Evolutionary conservation across 2,113 vertebrate species (phyloP), one percentile per base, ranked within the genome.

Genomic region (Petromus typicus): DNA sequence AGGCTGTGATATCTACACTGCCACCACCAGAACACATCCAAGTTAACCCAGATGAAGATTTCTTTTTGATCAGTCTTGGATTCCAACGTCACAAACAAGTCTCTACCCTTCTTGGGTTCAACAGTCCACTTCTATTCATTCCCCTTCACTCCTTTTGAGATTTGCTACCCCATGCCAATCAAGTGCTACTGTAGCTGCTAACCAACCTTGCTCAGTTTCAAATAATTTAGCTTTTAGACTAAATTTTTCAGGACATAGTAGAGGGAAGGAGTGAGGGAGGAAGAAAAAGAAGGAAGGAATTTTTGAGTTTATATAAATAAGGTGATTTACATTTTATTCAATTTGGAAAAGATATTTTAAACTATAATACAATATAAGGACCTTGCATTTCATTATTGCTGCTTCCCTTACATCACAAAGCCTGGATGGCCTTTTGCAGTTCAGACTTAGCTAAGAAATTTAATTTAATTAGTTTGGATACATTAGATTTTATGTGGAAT

Each of bases 241-340:
- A 78, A 89, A 69, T 92, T 93, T 18, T 56, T 56, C 10, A 66
- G 71, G 48, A 83, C 76, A 78, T 43, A 76, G 69, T 9, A 32
- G 10, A 22, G 4, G 61, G 30, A 54, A 18, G 7, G n/a, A 73
- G 5, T 7, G 3, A 30, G 4, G 30, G 5, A 22, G 18, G 20
- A 5, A 78, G 37, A 4, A 56, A 32, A 20, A 37, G 34, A 54
- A 11, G 63, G 40, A 18, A 85, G 51, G 45, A 18, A 57, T 43
- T 63, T 92, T 56, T 63, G n/a, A 43, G 27, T 56, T 80, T 94
- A 81, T 73, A 85, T 89, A 93, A 89, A 92, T 89, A 93, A 89
- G 90, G 12, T 30, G 69, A 94, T 34, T 87, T 86, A 25, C 48
- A 43, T 5, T 85, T 54, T 64, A 61, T 56, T 83, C 56, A 66